Evolutionary conservation across 2,888 invertebrate genomes (phyloP).

Genomic region (Hetaerina titia): DNA sequence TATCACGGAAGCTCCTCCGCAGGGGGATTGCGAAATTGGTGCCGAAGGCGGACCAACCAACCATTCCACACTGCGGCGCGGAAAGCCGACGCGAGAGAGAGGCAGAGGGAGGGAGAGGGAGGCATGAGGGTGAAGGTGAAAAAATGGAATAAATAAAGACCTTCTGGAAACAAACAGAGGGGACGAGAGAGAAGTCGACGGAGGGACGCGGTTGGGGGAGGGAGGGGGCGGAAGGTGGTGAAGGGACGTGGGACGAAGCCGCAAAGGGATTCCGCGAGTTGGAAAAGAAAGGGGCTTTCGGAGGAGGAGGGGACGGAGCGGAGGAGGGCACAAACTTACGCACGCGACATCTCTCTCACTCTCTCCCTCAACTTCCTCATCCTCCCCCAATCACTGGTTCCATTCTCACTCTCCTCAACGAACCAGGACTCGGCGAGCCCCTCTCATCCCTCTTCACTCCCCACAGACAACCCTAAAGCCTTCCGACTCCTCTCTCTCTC

Average conservation of each 20-base stretch:
- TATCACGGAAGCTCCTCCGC: too few relatives aligned
- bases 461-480: neutral
- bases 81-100: neutral
- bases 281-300: neutral
- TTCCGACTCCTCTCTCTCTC: too few relatives aligned
- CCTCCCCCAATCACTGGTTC: too few relatives aligned
- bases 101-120: neutral
- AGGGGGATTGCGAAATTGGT: too few relatives aligned
- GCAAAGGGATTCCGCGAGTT: neutral
- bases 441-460: neutral
- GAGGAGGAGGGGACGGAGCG: neutral
- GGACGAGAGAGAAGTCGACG: neutral
- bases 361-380: too few relatives aligned
- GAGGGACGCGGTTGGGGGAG: neutral
- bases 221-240: neutral
- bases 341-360: too few relatives aligned
- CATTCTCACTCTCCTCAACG: too few relatives aligned
- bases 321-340: neutral
- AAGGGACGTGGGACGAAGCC: neutral
- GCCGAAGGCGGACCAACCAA: too few relatives aligned
- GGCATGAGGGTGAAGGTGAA: too few relatives aligned
- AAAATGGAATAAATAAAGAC: neutral
- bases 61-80: too few relatives aligned
- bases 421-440: too few relatives aligned
- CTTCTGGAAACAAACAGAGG: neutral